Percentiles rank a stretch among this genome's conserved stretches.
phyloP scores from a whole-genome alignment of 2,888 invertebrate genomes.

The Amiota mariae region DNA sequence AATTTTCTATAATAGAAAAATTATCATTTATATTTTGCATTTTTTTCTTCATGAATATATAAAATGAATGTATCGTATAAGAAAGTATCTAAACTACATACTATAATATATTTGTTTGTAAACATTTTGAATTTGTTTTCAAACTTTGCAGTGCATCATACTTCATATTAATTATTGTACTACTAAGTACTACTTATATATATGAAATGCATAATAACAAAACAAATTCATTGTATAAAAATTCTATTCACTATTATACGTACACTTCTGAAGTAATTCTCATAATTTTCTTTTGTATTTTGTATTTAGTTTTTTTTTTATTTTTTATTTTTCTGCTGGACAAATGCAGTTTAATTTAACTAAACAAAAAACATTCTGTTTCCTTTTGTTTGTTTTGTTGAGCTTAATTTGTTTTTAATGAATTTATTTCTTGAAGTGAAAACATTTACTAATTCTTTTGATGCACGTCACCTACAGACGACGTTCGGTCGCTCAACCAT shows the following conservation, averaged over 20 bases:
- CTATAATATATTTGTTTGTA: neutral
- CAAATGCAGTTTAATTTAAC: slow-evolving; percentile 17
- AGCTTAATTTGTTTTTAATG: slow-evolving; percentile 12
- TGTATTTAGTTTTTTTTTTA: slow-evolving; percentile 38
- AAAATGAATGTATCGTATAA: no score
- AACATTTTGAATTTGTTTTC: slow-evolving; percentile 14
- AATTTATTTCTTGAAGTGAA: slow-evolving; percentile 40
- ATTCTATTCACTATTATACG: neutral
- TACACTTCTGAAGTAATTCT: neutral
- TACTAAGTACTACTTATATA: no score
- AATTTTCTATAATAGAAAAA: neutral
- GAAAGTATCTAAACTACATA: no score
- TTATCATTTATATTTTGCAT: no score
- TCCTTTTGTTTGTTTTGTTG: slow-evolving; percentile 28
- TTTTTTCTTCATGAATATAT: no score
- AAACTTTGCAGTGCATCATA: neutral
- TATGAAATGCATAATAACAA: neutral
- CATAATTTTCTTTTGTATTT: neutral
- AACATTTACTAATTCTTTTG: slow-evolving; percentile 18
- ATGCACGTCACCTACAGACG: slow-evolving; percentile 71
- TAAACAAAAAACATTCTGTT: neutral
- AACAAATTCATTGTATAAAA: slow-evolving; percentile 2
- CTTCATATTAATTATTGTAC: no score
- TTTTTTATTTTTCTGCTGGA: slow-evolving; percentile 53
- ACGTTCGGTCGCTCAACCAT: slow-evolving; percentile 88